Base-by-base conservation (phyloP, 64 coral and sea anemone genomes). In the Hydrozoanthus tunicans region DNA sequence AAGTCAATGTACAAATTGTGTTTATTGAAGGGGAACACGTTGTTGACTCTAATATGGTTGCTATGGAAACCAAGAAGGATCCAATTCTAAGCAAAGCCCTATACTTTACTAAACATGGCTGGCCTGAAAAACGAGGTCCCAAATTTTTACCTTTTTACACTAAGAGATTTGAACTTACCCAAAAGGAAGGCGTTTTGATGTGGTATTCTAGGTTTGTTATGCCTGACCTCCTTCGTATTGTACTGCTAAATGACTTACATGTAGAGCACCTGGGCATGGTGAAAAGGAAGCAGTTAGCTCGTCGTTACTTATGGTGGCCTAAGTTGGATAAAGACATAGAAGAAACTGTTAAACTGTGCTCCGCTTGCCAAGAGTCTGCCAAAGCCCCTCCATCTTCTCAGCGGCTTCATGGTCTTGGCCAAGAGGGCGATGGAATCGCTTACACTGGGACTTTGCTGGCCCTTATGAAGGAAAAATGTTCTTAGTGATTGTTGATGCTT, bases 401-500 rank as follows among this genome's bases (percentile, higher is more conserved):
- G 9, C 81, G 17, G 80, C 80, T 61, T 58, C 91, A 3, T 92
- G 81, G 91, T 92, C 71, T 15, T 88, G 82, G 73, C 81, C 73
- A n/a, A 32, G 61, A 3, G 82, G 91, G 23, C 91, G 81, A 20
- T 93, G 82, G 91, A 86, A 93, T 67, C 24, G 73, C 3, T 5
- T 88, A 10, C 69, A 51, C 71, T 10, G 86, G 4, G 91, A 86
- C 25, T 67, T 86, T 53, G 91, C 81, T 1, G 81, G 69, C 4
- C 78, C 59, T 3, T 81, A 81, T 56, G 23, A 55, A 69, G 32
- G 54, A 12, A 91, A 91, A 61, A 91, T 70, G 62, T 71, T 81
- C 60, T 78, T 93, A 89, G 62, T 71, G 14, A 73, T 80, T 57
- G 82, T 89, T 15, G 91, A 92, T 92, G 92, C 92, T 53, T 93